phyloP scores from a whole-genome alignment of 2,113 vertebrate species.

The Plecotus auritus region DNA sequence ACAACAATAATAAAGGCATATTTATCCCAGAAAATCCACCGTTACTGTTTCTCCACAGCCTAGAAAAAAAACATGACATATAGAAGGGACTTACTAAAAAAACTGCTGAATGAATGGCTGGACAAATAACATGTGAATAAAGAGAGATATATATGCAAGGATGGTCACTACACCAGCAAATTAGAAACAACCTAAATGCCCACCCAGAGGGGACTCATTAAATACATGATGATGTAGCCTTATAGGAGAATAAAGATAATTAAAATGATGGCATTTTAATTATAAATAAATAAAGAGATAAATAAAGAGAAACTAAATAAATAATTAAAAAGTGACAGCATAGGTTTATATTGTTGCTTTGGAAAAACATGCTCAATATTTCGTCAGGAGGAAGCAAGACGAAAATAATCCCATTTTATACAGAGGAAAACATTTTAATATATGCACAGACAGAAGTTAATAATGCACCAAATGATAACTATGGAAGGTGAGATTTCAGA shows the following conservation, averaged over 20 bases:
- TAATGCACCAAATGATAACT: not conserved
- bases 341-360: not conserved
- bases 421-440: not conserved
- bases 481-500: not conserved
- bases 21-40: not conserved
- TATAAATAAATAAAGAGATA: not conserved
- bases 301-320: not conserved
- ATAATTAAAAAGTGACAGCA: not conserved
- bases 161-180: not conserved
- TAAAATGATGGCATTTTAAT: not conserved
- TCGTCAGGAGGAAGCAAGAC: not conserved
- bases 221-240: not conserved
- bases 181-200: not conserved
- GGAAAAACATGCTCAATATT: not conserved
- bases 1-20: not conserved
- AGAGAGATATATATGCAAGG: not conserved
- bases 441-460: not conserved
- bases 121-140: not conserved
- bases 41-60: not conserved
- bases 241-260: not conserved
- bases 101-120: not conserved
- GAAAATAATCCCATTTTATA: not conserved
- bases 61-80: not conserved
- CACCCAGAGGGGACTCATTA: not conserved
- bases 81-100: not conserved